Evolutionary conservation across 2,888 invertebrate species (phyloP).

Genomic region (Itoplectis maculator): DNA sequence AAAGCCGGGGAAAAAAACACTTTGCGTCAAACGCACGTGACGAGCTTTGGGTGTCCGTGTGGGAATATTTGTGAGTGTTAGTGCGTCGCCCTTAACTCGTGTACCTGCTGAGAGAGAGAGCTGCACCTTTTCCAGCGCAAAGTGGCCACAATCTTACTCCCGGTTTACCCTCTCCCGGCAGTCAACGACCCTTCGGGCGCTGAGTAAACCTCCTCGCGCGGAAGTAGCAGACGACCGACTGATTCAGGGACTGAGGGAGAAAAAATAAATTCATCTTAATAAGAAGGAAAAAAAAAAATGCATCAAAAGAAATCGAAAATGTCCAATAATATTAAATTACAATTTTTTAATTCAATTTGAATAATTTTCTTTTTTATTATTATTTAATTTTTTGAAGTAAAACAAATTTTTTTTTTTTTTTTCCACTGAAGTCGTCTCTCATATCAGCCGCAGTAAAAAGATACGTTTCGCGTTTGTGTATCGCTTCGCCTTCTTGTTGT

Average conservation of each 20-base stretch:
- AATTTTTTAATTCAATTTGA: too few species aligned
- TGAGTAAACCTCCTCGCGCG: constrained; percentile 36
- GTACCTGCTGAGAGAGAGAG: neutral
- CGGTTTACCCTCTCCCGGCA: constrained; percentile 18
- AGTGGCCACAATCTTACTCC: constrained; percentile 50
- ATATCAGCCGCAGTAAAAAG: constrained; percentile 8
- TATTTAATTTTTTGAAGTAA: too few species aligned
- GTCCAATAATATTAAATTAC: too few species aligned
- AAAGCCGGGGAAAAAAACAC: constrained; percentile 36
- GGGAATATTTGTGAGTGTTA: constrained; percentile 7
- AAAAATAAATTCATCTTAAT: neutral
- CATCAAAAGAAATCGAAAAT: neutral
- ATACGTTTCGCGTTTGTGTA: neutral
- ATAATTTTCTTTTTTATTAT: too few species aligned
- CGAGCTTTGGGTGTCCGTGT: constrained; percentile 4
- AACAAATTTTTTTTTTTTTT: constrained; percentile 7
- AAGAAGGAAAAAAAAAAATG: neutral
- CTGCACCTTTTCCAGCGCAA: constrained; percentile 22
- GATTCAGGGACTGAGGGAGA: neutral
- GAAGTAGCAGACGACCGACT: constrained; percentile 30
- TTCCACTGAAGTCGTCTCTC: constrained; percentile 5
- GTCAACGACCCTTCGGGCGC: constrained; percentile 28
- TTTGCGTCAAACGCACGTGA: constrained; percentile 30
- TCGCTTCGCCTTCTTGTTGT: constrained; percentile 12
- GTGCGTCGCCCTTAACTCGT: constrained; percentile 1